These are phyloP conservation scores for Amphipoea oculea DNA, from an alignment of 2,888 invertebrate genomes.

Conservation along the genomic window DNA sequence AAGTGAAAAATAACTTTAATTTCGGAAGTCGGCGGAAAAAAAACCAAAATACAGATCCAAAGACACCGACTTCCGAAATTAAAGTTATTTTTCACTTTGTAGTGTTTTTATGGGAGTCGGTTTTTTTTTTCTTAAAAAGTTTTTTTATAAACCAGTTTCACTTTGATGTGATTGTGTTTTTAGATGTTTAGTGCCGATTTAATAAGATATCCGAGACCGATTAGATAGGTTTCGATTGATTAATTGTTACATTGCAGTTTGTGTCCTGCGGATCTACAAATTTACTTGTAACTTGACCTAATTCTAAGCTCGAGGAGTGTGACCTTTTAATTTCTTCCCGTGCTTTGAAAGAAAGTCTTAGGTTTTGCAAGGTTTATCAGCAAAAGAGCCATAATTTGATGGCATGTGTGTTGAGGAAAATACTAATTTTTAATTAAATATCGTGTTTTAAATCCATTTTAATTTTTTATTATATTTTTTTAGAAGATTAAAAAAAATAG, in stretches of 20 bases:
- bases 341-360: neutral
- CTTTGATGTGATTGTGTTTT: slow-evolving; percentile 36
- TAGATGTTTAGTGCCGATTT: slow-evolving; percentile 9
- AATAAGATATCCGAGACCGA: neutral
- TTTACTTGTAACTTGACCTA: neutral
- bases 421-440: too few relatives aligned
- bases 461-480: too few relatives aligned
- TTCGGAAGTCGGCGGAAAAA: too few relatives aligned
- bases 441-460: too few relatives aligned
- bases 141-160: slow-evolving; percentile 26
- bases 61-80: too few relatives aligned
- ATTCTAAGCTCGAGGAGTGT: neutral
- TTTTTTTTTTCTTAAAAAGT: too few relatives aligned
- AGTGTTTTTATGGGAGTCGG: too few relatives aligned
- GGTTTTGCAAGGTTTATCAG: neutral
- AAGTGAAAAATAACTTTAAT: too few relatives aligned
- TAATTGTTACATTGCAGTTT: slow-evolving; percentile 3
- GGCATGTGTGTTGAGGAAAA: neutral
- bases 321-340: neutral
- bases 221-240: slow-evolving; percentile 22
- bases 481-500: too few relatives aligned
- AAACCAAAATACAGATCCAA: too few relatives aligned
- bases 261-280: neutral
- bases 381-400: too few relatives aligned
- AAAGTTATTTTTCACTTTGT: too few relatives aligned